A percentile compares a stretch with the other conserved stretches of the same genome.
Conservation (phyloP, 2,113 vertebrate genomes). For the Vulpes ferrilata region DNA sequence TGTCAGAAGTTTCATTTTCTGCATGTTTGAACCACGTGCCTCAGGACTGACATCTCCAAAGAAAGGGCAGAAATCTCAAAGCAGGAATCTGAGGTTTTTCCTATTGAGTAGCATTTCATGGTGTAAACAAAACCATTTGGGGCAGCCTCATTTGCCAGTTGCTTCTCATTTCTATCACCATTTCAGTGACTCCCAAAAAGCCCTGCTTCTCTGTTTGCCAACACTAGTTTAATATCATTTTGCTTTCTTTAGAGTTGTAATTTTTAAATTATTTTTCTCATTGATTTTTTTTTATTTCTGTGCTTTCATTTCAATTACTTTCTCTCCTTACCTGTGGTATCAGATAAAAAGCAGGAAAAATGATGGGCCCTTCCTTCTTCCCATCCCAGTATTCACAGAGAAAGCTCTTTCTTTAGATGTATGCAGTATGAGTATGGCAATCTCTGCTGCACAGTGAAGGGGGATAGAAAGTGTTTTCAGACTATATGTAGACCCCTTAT, state of each 20-base stretch:
- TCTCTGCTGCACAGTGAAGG: neutral
- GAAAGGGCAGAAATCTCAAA: neutral
- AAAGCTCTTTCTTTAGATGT: conserved; percentile 13
- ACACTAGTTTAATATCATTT: neutral
- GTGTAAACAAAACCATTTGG: neutral
- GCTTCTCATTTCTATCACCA: neutral
- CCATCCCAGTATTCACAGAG: neutral
- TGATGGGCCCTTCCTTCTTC: neutral
- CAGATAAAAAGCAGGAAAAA: neutral
- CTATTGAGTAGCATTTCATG: neutral
- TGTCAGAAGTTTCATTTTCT: conserved; percentile 1
- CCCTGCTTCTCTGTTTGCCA: neutral
- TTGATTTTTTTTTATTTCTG: conserved; percentile 1
- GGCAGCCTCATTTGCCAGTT: neutral
- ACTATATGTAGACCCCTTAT: neutral
- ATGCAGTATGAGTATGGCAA: neutral
- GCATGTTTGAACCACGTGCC: neutral
- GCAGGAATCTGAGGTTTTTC: neutral
- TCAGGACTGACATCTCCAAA: neutral
- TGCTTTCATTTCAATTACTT: conserved; percentile 39
- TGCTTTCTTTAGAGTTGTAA: neutral
- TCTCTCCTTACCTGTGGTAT: neutral
- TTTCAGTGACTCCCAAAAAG: neutral
- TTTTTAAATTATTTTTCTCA: conserved; percentile 12
- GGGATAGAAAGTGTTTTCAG: neutral